Evolutionary conservation across 2,113 vertebrate species (phyloP), one percentile per base, ranked within the genome.

Genomic region (Phrynocephalus versicolor): DNA sequence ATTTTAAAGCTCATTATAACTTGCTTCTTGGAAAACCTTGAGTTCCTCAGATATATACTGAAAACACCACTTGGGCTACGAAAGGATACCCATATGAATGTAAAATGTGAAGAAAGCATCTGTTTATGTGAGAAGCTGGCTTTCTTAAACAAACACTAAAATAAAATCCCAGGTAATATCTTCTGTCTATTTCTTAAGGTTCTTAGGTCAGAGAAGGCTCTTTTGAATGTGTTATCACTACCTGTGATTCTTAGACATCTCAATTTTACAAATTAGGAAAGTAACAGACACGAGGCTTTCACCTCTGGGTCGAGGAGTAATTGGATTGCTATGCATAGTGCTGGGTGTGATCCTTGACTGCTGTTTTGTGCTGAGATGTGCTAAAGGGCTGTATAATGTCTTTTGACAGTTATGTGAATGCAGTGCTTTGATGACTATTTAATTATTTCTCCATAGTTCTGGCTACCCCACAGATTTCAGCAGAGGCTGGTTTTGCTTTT

Each of bases 61-160:
- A 82, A 91, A 69, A 91, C 81, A 79, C 37, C 45, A 82, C 77
- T 41, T 33, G 88, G 51, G 83, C 65, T 83, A 88, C 78, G 39
- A 89, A 83, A 65, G 79, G 58, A 70, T 23, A 33, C 35, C 39
- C 9, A 75, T 41, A 82, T 81, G 30, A 81, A 71, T 82, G 69
- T 37, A 71, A 55, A 69, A 69, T 5, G 33, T 15, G 10, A 82
- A 70, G 41, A 81, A 88, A 86, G 45, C 67, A 86, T 18, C 30
- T 67, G 6, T 15, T 37, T 1, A 37, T 60, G 70, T 86, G 77
- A 81, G 89, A 86, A 62, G 60, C 18, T 33, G n/a, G 8, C 51
- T 88, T 41, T n/a, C 27, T 88, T 89, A 74, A 0, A 3, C n/a
- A 0, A 86, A 41, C 23, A 71, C 15, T 58, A 60, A 72, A 39